These are phyloP conservation scores for Diorhabda carinulata DNA, from an alignment of 1,140 invertebrate genomes.

Conservation along the genomic window DNA sequence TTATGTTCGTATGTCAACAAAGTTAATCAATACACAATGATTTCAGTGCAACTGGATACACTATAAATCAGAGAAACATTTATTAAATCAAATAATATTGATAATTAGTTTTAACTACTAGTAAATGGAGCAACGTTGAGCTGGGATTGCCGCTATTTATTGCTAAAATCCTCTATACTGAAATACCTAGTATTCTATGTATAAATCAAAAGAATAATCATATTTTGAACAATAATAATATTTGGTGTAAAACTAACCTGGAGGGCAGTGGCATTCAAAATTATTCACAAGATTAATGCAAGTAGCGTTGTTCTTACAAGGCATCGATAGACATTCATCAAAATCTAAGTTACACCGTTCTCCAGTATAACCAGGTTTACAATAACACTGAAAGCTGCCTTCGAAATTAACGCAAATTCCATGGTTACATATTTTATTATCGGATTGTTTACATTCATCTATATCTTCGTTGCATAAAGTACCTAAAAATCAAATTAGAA, in stretches of 20 bases:
- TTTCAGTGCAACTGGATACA: no score
- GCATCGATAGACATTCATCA: slow-evolving; percentile 81
- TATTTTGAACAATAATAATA: no score
- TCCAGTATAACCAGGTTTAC: slow-evolving; percentile 78
- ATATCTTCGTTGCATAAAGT: slow-evolving; percentile 54
- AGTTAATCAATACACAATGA: no score
- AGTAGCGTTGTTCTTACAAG: slow-evolving; percentile 83
- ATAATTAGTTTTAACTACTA: no score
- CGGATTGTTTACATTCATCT: slow-evolving; percentile 69
- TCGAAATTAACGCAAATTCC: slow-evolving; percentile 76
- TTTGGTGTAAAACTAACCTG: slow-evolving; percentile 58
- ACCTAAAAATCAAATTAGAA: slow-evolving; percentile 19
- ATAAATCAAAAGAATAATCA: no score
- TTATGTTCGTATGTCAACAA: no score
- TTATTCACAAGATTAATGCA: slow-evolving; percentile 84
- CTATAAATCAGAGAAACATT: no score
- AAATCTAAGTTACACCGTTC: slow-evolving; percentile 79
- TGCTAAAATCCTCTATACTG: no score
- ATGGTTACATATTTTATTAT: slow-evolving; percentile 64
- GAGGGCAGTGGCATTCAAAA: slow-evolving; percentile 77
- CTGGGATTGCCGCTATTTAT: no score
- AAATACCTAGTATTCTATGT: no score
- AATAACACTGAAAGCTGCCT: slow-evolving; percentile 81
- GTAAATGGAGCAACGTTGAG: no score
- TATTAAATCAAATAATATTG: no score